Conservation (phyloP, 2,797 vertebrate genomes). For the Arremon aurantiirostris region DNA sequence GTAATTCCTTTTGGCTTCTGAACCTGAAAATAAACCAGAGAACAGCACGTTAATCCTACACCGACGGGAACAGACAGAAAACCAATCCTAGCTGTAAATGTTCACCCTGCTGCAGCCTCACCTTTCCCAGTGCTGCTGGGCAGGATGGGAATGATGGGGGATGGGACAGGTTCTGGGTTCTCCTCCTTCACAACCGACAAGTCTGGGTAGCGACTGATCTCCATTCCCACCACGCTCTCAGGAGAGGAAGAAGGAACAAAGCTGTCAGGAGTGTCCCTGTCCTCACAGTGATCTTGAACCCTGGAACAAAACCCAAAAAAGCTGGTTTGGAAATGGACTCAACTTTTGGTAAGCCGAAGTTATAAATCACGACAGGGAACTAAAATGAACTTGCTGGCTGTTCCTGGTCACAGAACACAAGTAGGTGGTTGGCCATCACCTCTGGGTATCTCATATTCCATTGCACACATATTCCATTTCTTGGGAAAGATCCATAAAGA, state of each 20-base stretch:
- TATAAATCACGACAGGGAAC: neutral
- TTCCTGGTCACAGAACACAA: neutral
- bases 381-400: neutral
- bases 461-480: neutral
- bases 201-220: slow-evolving; percentile 94
- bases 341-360: neutral
- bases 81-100: no score
- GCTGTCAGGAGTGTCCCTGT: slow-evolving; percentile 94
- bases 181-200: slow-evolving; percentile 92
- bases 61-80: neutral
- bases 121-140: slow-evolving; percentile 91
- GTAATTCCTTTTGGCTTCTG: slow-evolving; percentile 85
- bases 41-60: neutral
- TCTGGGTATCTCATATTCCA: neutral
- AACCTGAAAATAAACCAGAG: slow-evolving; percentile 72
- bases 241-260: slow-evolving; percentile 98
- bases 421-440: neutral
- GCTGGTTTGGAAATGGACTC: neutral
- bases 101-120: slow-evolving; percentile 42
- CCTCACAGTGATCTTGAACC: slow-evolving; percentile 90
- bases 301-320: slow-evolving; percentile 60
- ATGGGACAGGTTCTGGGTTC: slow-evolving; percentile 87
- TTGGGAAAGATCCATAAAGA: neutral
- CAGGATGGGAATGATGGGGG: slow-evolving; percentile 93
- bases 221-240: slow-evolving; percentile 94